A percentile compares a stretch with the other conserved stretches of the same genome.
Conservation (phyloP, 2,888 invertebrate species). For the Cantharis nigra region DNA sequence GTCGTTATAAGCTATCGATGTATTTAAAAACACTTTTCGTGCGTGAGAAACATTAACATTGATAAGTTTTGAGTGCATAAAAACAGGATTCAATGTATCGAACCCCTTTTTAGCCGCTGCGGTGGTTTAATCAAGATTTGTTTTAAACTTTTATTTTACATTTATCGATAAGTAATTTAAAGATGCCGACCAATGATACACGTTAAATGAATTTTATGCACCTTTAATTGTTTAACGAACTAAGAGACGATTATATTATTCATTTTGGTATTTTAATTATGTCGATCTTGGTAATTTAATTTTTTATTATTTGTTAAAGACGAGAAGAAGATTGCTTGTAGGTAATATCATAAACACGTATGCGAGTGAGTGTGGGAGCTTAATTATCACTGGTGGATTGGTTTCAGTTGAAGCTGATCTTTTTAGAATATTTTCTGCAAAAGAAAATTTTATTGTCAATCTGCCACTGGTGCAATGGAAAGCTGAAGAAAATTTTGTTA, state of each 20-base stretch:
- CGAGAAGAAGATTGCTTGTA: neutral
- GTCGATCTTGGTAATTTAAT: neutral
- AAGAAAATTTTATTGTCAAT: too few species aligned
- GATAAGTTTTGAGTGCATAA: conserved; percentile 2
- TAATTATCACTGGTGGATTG: too few species aligned
- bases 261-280: neutral
- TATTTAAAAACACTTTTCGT: conserved; percentile 1
- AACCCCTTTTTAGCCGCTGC: neutral
- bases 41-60: conserved; percentile 13
- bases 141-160: neutral
- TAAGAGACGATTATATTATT: neutral
- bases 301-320: neutral
- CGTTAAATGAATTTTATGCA: neutral
- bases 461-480: too few species aligned
- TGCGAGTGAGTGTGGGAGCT: too few species aligned
- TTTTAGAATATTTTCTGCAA: too few species aligned
- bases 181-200: conserved; percentile 16
- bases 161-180: neutral
- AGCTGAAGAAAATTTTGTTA: too few species aligned
- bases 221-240: neutral
- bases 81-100: conserved; percentile 6
- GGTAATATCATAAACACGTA: too few species aligned
- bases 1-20: neutral
- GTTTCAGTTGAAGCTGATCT: too few species aligned
- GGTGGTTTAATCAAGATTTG: conserved; percentile 24